Conservation (phyloP, 2,888 invertebrate species). For the Parnassius orleans region DNA sequence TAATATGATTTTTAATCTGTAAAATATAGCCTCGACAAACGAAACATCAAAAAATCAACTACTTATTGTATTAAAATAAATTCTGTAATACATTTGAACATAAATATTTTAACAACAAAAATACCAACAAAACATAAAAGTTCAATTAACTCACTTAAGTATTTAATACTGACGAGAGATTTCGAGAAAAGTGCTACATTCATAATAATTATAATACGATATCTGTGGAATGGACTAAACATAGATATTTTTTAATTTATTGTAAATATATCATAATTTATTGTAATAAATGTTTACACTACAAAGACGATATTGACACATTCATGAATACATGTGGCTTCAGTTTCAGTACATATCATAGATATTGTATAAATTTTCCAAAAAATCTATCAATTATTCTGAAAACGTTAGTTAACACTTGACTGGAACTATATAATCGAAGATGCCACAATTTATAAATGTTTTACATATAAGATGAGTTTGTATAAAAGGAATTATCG, state of each 20-base stretch:
- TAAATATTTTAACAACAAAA: neutral
- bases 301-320: constrained; percentile 12
- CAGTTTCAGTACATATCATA: constrained; percentile 6
- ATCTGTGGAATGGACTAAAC: constrained; percentile 18
- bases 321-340: constrained; percentile 1
- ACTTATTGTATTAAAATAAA: neutral
- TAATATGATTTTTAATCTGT: constrained; percentile 1
- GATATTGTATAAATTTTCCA: constrained; percentile 24
- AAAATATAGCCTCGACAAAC: constrained; percentile 5
- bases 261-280: constrained; percentile 32
- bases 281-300: too few relatives aligned
- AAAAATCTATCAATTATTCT: constrained; percentile 6
- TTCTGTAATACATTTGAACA: constrained; percentile 1
- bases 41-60: constrained; percentile 1
- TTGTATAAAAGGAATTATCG: too few relatives aligned
- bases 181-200: neutral
- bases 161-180: constrained; percentile 2
- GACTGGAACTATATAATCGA: neutral
- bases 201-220: constrained; percentile 19
- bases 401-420: neutral
- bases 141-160: neutral
- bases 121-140: neutral
- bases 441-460: too few relatives aligned
- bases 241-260: constrained; percentile 2
- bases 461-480: too few relatives aligned